These are phyloP conservation scores for Tenrec ecaudatus DNA, from an alignment of 2,113 vertebrate species.

Conservation along the genomic window DNA sequence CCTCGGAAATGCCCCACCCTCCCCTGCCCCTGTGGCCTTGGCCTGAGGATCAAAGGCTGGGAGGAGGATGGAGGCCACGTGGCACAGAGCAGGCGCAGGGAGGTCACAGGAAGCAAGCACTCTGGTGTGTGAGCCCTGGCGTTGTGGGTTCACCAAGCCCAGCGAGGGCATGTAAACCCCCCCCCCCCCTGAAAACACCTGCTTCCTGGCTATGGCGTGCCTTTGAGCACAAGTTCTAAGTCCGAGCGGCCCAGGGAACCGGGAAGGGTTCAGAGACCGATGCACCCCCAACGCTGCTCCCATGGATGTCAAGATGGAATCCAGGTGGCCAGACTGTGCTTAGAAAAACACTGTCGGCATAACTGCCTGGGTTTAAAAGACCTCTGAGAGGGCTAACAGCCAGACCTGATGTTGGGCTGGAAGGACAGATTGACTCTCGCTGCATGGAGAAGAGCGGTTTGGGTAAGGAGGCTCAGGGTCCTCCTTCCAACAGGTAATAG, in stretches of 20 bases:
- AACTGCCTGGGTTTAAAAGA: background rate
- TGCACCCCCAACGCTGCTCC: accelerated
- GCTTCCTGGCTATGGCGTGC: too few species aligned
- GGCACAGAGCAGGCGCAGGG: background rate
- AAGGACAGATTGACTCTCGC: background rate
- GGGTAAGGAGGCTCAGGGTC: background rate
- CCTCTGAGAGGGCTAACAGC: background rate
- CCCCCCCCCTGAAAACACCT: background rate
- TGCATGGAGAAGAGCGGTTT: background rate
- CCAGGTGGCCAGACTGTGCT: background rate
- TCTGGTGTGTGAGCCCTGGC: background rate
- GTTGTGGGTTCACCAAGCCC: background rate
- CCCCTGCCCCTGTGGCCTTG: background rate
- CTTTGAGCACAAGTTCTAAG: too few species aligned
- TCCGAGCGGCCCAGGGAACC: too few species aligned
- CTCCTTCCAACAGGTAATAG: too few species aligned
- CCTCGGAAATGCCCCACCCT: background rate
- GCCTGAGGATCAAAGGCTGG: constrained; percentile 3
- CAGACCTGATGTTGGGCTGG: background rate
- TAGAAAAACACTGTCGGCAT: background rate
- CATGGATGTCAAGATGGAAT: background rate
- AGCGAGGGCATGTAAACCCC: background rate
- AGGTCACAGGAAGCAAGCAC: background rate
- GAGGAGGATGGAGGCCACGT: background rate
- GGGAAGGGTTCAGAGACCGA: background rate